Conservation (phyloP, 1,140 invertebrate species). For the Cydia fagiglandana region DNA sequence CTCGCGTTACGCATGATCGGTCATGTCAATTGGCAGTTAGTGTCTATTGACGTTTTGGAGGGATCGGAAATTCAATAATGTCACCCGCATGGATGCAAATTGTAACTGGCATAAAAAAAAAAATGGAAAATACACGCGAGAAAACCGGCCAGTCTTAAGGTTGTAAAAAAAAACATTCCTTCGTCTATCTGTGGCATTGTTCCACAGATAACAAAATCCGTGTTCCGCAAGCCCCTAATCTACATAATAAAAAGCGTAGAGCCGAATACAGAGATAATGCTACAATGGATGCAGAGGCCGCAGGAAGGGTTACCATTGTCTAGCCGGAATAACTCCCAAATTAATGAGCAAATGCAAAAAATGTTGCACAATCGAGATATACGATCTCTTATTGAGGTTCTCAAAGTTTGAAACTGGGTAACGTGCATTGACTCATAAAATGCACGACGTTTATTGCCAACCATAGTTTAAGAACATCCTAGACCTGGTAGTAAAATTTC, state of each 20-base stretch:
- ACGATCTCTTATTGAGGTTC: conserved; percentile 58
- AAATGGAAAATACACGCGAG: conserved; percentile 43
- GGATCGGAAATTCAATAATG: conserved; percentile 45
- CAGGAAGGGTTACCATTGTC: conserved; percentile 68
- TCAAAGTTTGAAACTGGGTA: conserved; percentile 48
- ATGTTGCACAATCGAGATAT: conserved; percentile 71
- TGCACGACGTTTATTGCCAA: too few species aligned
- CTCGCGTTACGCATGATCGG: conserved; percentile 71
- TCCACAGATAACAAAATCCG: conserved; percentile 14
- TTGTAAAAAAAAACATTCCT: neutral
- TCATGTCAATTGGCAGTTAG: conserved; percentile 75
- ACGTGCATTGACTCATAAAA: neutral
- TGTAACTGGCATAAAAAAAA: neutral
- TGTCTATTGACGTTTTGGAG: conserved; percentile 56
- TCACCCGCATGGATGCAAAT: conserved; percentile 42
- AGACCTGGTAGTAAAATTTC: too few species aligned
- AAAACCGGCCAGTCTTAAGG: neutral
- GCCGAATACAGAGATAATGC: conserved; percentile 65
- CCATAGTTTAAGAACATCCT: too few species aligned
- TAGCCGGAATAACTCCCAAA: conserved; percentile 67
- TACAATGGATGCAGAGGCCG: conserved; percentile 58
- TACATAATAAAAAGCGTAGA: conserved; percentile 75
- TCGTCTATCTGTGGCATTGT: conserved; percentile 2
- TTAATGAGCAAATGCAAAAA: conserved; percentile 75
- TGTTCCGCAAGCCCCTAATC: conserved; percentile 58